These are phyloP conservation scores for Lycaon pictus DNA, from an alignment of 2,113 vertebrate genomes.

Conservation along the genomic window DNA sequence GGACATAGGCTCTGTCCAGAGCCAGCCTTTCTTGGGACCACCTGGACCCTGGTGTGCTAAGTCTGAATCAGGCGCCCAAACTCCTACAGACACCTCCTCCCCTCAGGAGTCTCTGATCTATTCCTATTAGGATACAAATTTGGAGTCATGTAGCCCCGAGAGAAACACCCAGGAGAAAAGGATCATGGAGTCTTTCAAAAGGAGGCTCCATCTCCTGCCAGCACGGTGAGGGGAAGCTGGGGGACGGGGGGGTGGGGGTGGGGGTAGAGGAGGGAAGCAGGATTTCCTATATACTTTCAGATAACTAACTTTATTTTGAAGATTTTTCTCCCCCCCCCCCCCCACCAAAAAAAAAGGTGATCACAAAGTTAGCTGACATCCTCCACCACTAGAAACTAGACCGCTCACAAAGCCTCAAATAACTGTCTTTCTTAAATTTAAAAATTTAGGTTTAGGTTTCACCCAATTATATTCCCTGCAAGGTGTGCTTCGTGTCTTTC, in stretches of 20 bases:
- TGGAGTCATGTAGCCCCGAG: neutral
- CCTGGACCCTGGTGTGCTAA: neutral
- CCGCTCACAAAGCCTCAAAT: neutral
- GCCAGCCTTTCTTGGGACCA: neutral
- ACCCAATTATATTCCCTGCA: neutral
- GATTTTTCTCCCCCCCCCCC: neutral
- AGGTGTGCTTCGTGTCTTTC: neutral
- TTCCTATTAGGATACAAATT: constrained; percentile 16
- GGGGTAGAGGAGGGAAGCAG: too few species aligned
- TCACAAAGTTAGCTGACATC: constrained; percentile 9
- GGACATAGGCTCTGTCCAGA: neutral
- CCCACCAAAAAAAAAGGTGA: neutral
- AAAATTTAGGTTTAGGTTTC: neutral
- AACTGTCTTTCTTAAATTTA: neutral
- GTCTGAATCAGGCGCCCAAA: neutral
- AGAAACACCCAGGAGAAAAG: neutral
- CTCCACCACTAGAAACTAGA: neutral
- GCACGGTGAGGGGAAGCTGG: neutral
- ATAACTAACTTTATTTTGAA: neutral
- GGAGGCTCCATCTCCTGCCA: neutral
- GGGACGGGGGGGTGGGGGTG: too few species aligned
- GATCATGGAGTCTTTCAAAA: neutral
- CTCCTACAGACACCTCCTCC: neutral
- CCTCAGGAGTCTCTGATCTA: neutral
- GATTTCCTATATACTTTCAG: neutral